Evolutionary conservation across 2,797 vertebrate species (phyloP).

Genomic region (Sebastes cheni): DNA sequence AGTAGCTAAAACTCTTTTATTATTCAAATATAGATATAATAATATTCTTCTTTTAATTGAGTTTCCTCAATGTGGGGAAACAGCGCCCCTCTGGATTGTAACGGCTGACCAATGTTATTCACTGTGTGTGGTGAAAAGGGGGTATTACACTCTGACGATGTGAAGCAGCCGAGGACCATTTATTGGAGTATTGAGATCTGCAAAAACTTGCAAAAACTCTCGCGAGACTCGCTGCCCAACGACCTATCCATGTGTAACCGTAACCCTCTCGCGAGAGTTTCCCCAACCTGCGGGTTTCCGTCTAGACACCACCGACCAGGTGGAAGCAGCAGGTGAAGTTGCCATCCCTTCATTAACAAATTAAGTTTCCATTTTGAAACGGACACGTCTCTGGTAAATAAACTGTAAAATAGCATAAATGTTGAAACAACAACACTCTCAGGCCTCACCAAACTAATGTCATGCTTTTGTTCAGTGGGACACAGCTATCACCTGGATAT

Average conservation of each 20-base stretch:
- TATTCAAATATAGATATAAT: not conserved
- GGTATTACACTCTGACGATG: not conserved
- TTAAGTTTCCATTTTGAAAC: not conserved
- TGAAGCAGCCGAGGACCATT: too few relatives aligned
- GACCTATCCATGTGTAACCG: too few relatives aligned
- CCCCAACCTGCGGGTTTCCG: too few relatives aligned
- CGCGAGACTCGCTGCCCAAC: too few relatives aligned
- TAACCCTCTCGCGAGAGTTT: too few relatives aligned
- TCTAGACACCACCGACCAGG: too few relatives aligned
- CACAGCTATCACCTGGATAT: conserved; percentile 8
- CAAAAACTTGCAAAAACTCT: too few relatives aligned
- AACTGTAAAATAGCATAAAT: not conserved
- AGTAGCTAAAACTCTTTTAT: not conserved
- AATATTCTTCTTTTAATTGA: not conserved
- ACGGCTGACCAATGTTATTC: not conserved
- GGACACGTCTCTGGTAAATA: not conserved
- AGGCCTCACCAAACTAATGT: not conserved
- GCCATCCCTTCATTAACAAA: not conserved
- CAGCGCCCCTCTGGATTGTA: conserved; percentile 26
- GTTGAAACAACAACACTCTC: not conserved
- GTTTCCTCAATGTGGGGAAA: conserved; percentile 1
- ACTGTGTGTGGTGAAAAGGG: not conserved
- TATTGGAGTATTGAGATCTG: too few relatives aligned
- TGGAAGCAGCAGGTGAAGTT: not conserved
- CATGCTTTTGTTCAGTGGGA: not conserved